These are phyloP conservation scores for Nasonia vitripennis DNA, from an alignment of 1,140 invertebrate genomes.

Conservation along the genomic window DNA sequence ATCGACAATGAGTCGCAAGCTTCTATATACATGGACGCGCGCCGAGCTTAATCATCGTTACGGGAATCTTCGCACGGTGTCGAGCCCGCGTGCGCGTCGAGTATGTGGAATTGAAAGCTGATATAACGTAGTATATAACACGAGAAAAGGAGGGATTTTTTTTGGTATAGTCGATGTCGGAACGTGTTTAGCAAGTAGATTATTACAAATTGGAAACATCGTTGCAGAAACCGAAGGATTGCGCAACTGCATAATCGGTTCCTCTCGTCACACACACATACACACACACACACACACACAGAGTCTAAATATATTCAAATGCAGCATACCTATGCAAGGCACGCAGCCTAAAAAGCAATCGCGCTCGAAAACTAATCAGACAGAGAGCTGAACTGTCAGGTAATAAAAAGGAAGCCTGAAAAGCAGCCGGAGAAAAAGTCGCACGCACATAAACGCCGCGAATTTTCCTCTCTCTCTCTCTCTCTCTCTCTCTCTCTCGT, in stretches of 20 bases:
- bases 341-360: slow-evolving; percentile 2
- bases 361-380: slow-evolving; percentile 1
- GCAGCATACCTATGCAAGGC: too few relatives aligned
- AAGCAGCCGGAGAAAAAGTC: background rate
- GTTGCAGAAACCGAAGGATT: background rate
- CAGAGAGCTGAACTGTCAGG: background rate
- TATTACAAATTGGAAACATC: too few relatives aligned
- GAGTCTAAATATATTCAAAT: background rate
- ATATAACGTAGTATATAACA: background rate
- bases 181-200: too few relatives aligned
- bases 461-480: background rate
- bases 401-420: background rate
- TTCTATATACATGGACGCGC: background rate
- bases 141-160: too few relatives aligned
- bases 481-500: background rate
- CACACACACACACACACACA: too few relatives aligned
- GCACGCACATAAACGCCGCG: slow-evolving; percentile 3
- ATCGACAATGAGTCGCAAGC: background rate
- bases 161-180: too few relatives aligned
- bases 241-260: background rate
- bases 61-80: slow-evolving; percentile 24
- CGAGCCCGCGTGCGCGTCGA: background rate
- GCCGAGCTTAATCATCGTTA: slow-evolving; percentile 41
- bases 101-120: slow-evolving; percentile 26
- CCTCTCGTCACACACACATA: background rate